These are phyloP conservation scores for Zeuzera pyrina DNA, from an alignment of 2,888 invertebrate genomes.

Conservation along the genomic window DNA sequence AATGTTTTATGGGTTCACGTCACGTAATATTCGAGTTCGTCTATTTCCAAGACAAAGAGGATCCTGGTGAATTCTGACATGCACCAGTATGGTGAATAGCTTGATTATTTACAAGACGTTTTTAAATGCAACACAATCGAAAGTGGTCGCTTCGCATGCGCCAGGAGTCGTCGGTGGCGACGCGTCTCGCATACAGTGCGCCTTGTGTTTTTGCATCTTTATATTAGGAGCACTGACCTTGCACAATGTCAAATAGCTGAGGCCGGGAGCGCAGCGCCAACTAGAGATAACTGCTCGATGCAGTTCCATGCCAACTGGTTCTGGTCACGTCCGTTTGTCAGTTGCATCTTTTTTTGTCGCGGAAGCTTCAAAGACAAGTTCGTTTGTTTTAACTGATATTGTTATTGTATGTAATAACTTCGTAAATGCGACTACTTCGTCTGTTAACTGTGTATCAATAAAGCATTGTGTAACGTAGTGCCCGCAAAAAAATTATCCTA, in stretches of 20 bases:
- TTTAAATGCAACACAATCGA: constrained; percentile 50
- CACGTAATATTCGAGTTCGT: too few species aligned
- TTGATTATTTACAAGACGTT: too few species aligned
- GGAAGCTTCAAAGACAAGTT: constrained; percentile 23
- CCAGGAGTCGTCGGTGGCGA: constrained; percentile 23
- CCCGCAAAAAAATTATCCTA: too few species aligned
- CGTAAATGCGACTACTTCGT: too few species aligned
- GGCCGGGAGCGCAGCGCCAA: constrained; percentile 28
- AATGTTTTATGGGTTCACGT: too few species aligned
- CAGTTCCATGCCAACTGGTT: constrained; percentile 40
- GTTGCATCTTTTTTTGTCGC: constrained; percentile 37
- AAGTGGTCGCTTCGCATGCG: constrained; percentile 59
- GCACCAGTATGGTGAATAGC: too few species aligned
- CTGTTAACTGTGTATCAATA: too few species aligned
- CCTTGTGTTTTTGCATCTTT: constrained; percentile 53
- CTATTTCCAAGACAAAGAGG: constrained; percentile 34
- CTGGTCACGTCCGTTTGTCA: constrained; percentile 10
- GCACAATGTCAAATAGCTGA: constrained; percentile 71
- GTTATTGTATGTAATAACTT: too few species aligned
- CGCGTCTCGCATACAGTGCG: constrained; percentile 36
- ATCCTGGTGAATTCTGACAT: too few species aligned
- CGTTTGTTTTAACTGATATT: background rate
- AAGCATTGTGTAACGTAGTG: too few species aligned
- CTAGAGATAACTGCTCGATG: constrained; percentile 36
- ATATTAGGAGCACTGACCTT: constrained; percentile 71